These are phyloP conservation scores for Habropoda laboriosa DNA, from an alignment of 1,140 invertebrate genomes.

Conservation along the genomic window DNA sequence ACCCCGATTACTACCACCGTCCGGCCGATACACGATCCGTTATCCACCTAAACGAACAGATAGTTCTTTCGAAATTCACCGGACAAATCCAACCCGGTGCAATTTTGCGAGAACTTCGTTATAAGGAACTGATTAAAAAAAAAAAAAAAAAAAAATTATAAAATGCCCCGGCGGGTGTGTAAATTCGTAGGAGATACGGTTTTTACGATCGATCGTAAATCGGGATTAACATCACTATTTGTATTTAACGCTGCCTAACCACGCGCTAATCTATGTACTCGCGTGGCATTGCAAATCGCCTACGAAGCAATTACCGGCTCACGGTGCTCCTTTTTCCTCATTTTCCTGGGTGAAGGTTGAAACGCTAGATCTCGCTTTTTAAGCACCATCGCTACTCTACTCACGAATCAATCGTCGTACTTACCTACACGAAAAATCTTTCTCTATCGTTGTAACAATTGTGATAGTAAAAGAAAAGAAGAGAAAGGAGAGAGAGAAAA, in stretches of 20 bases:
- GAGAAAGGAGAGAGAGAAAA: not conserved
- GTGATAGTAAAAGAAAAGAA: not conserved
- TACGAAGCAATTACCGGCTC: slow-evolving; percentile 2
- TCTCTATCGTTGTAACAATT: not conserved
- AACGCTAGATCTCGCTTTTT: not conserved
- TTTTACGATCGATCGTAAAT: slow-evolving; percentile 44
- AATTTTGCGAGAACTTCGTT: not conserved
- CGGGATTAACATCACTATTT: slow-evolving; percentile 32
- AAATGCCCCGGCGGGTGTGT: too few species aligned
- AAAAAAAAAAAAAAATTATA: not conserved
- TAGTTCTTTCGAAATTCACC: not conserved
- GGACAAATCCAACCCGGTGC: not conserved
- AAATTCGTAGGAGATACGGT: not conserved
- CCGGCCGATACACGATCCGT: too few species aligned
- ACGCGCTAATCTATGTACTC: slow-evolving; percentile 27
- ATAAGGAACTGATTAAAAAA: too few species aligned
- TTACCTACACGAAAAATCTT: too few species aligned
- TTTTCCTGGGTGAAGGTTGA: slow-evolving; percentile 37
- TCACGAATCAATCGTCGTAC: too few species aligned
- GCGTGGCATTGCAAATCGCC: slow-evolving; percentile 34
- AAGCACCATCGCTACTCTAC: not conserved
- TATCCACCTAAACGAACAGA: not conserved
- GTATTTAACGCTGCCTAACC: slow-evolving; percentile 32
- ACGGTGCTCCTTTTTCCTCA: not conserved
- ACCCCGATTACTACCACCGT: not conserved